Evolutionary conservation across 2,888 invertebrate species (phyloP), one percentile per base, ranked within the genome.

Genomic region (Herminia tarsipennalis): DNA sequence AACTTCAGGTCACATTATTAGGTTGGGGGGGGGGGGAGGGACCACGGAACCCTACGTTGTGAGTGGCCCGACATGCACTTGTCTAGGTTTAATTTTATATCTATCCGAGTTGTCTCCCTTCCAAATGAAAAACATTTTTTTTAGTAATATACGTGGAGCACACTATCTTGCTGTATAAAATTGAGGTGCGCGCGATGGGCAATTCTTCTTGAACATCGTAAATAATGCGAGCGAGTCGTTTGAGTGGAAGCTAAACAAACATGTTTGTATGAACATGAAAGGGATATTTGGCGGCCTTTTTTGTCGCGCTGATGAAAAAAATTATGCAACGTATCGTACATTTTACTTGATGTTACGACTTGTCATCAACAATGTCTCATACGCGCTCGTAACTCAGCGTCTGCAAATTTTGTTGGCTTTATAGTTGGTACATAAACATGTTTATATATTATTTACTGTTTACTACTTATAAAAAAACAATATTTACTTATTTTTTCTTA

Each of bases 221-320:
- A 56, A 64, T 56, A 45, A 52, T 59, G 43, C 24, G 45, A 48
- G 37, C 43, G 28, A 47, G 44, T 49, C 48, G 46, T 50, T 49
- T 25, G 56, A 53, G 40, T 41, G 51, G 25, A 38, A 49, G 51
- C 42, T 49, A 53, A 54, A 57, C 49, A 56, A 58, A 62, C 58
- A 48, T 62, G 62, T 62, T 56, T 58, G 56, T 57, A 50, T 57
- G 30, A 52, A 55, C 49, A 47, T 56, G 47, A 45, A 56, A 50
- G 39, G 43, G 47, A 50, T 56, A 49, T 59, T 59, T 56, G 63
- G 35, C 40, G 40, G 51, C 44, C 46, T 51, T 56, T 46, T 27
- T 53, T 46, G 44, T 28, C 21, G 40, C 24, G 41, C 40, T 63
- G 63, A 63, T 59, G 63, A 63, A 63, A 56, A 42, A 59, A 56